A percentile compares a stretch with the other conserved stretches of the same genome.
Conservation (phyloP, 2,113 vertebrate species). For the Stegastes partitus region DNA sequence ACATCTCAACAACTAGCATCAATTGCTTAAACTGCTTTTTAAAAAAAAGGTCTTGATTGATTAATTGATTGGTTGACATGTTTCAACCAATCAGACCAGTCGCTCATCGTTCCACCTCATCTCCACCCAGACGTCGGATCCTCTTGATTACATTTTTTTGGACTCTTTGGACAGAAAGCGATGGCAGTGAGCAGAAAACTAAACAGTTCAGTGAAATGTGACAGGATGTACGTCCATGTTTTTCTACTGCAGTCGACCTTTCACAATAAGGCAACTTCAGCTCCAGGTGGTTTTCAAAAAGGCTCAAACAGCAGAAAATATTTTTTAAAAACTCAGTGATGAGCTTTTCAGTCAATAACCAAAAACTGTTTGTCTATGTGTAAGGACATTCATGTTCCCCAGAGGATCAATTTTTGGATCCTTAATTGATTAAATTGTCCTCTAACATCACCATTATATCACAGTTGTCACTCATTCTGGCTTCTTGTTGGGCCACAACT, state of each 20-base stretch:
- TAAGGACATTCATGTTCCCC: too few species aligned
- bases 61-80: too few species aligned
- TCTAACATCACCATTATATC: too few species aligned
- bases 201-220: neutral
- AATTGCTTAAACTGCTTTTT: too few species aligned
- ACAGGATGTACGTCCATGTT: neutral
- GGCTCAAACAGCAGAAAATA: neutral
- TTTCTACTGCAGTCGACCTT: neutral
- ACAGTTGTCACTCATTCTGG: too few species aligned
- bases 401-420: too few species aligned
- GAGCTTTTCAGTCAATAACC: slow-evolving; percentile 15
- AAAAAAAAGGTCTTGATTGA: too few species aligned
- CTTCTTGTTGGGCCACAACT: too few species aligned
- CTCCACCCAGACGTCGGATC: neutral
- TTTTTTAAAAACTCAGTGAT: neutral
- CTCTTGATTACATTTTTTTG: neutral
- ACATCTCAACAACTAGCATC: too few species aligned
- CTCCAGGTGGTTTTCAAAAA: slow-evolving; percentile 29
- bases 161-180: neutral
- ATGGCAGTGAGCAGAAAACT: neutral
- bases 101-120: too few species aligned
- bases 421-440: too few species aligned
- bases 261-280: neutral
- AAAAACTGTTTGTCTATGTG: neutral
- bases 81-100: too few species aligned